Conservation (phyloP, 1,140 invertebrate genomes). For the Papilio dardanus region DNA sequence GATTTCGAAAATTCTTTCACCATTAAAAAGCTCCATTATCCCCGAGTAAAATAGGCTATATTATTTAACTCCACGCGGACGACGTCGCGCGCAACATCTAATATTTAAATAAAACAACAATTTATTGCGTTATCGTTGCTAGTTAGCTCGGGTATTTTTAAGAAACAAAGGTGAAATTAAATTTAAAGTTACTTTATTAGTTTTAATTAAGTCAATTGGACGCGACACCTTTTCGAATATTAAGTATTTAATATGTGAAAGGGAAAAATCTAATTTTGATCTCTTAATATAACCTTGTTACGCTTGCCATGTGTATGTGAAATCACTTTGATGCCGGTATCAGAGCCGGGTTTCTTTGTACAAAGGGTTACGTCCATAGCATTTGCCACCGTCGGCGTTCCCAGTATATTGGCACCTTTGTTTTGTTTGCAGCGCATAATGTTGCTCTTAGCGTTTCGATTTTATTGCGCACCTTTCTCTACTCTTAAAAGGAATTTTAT, state of each 20-base stretch:
- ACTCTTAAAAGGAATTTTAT: not conserved
- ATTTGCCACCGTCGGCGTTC: slow-evolving; percentile 43
- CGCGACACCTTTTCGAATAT: not conserved
- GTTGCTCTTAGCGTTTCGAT: slow-evolving; percentile 29
- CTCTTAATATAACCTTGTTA: slow-evolving; percentile 35
- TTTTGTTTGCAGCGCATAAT: slow-evolving; percentile 39
- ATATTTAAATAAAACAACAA: too few relatives aligned
- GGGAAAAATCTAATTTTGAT: slow-evolving; percentile 13
- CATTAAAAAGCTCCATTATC: too few relatives aligned
- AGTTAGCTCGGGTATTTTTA: too few relatives aligned
- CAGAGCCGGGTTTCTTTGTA: slow-evolving; percentile 63
- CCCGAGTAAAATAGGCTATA: too few relatives aligned
- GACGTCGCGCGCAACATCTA: too few relatives aligned
- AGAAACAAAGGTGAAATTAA: too few relatives aligned
- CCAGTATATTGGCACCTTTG: slow-evolving; percentile 46
- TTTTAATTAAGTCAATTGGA: not conserved
- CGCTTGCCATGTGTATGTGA: slow-evolving; percentile 28
- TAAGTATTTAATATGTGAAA: not conserved
- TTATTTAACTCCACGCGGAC: too few relatives aligned
- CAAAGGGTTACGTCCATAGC: slow-evolving; percentile 59
- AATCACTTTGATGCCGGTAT: slow-evolving; percentile 61
- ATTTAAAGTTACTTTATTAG: too few relatives aligned
- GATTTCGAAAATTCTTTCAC: too few relatives aligned
- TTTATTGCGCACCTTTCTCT: slow-evolving; percentile 20
- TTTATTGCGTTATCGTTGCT: too few relatives aligned